Percentiles rank a stretch among this genome's conserved stretches.
These are phyloP conservation scores for Neosalanx taihuensis DNA, from an alignment of 2,797 vertebrate genomes.

Conservation along the genomic window DNA sequence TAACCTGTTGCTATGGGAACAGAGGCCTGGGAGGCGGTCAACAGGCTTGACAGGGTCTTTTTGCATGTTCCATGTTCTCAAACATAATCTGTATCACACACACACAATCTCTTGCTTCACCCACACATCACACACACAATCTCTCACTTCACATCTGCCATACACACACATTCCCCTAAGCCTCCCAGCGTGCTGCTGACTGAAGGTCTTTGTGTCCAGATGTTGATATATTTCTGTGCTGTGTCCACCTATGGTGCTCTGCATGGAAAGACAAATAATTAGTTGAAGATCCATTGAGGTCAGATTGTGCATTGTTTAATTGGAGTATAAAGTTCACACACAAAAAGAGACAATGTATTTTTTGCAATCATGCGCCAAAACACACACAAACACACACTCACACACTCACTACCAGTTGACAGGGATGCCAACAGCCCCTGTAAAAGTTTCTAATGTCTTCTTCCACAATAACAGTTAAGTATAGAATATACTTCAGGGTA, in stretches of 20 bases:
- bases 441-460: neutral
- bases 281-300: too few relatives aligned
- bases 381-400: neutral
- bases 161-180: neutral
- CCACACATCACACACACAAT: neutral
- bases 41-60: constrained; percentile 42
- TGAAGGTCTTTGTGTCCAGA: neutral
- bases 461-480: neutral
- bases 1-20: constrained; percentile 22
- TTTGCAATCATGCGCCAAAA: neutral
- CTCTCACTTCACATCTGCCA: neutral
- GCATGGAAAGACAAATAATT: neutral
- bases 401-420: neutral
- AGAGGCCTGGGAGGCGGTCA: constrained; percentile 23
- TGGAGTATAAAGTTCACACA: neutral
- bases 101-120: neutral
- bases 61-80: neutral
- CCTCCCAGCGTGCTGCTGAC: neutral
- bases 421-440: neutral
- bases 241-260: neutral
- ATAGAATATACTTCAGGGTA: neutral
- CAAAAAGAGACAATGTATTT: too few relatives aligned
- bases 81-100: constrained; percentile 20
- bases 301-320: neutral
- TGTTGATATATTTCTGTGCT: neutral